phyloP scores from a whole-genome alignment of 2,888 invertebrate species.

The Perizoma flavofasciatum region DNA sequence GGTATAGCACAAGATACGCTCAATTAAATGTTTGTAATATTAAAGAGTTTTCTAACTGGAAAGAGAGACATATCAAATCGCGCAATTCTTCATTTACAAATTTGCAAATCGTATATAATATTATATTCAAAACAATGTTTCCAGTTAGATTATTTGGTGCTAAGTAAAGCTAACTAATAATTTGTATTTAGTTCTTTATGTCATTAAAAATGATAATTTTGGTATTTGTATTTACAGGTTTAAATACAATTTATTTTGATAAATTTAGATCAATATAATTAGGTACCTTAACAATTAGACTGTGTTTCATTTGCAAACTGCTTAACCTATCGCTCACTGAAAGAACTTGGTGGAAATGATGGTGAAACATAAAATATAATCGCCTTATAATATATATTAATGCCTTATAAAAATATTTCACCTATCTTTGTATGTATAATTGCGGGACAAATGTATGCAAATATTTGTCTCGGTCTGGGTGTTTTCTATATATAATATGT shows the following conservation, averaged over 20 bases:
- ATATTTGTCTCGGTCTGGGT: no score
- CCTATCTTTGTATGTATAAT: no score
- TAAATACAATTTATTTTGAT: conserved; percentile 44
- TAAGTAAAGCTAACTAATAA: conserved; percentile 46
- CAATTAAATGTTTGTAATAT: conserved; percentile 58
- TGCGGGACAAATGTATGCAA: no score
- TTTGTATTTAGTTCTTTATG: conserved; percentile 48
- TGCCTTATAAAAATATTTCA: no score
- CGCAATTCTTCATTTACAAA: no score
- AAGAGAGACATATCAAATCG: not conserved
- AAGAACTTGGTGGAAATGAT: no score
- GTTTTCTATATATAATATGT: no score
- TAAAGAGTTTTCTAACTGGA: conserved; percentile 31
- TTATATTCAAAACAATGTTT: conserved; percentile 20
- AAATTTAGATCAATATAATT: conserved; percentile 51
- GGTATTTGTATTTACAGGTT: conserved; percentile 60
- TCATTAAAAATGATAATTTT: conserved; percentile 44
- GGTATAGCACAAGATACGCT: conserved; percentile 62
- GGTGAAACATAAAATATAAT: no score
- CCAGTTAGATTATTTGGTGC: conserved; percentile 56
- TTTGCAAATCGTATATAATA: no score
- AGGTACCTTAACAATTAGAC: conserved; percentile 61
- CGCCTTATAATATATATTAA: no score
- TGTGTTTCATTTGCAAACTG: conserved; percentile 40
- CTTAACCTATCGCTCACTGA: no score